Conservation (phyloP, 2,113 vertebrate species). For the Rissa tridactyla region DNA sequence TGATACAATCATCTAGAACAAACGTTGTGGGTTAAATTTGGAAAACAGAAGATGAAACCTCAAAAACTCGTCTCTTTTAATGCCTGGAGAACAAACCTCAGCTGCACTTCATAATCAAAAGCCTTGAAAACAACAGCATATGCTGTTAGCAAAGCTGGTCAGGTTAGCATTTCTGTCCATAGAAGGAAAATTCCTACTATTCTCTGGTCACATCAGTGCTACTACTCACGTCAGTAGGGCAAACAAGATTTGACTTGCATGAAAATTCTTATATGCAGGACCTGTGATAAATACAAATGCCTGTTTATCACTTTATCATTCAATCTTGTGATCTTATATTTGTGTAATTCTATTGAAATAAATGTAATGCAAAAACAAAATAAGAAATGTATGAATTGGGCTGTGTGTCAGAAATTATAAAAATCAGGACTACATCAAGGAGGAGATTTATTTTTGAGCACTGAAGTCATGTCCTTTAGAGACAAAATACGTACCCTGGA, state of each 20-base stretch:
- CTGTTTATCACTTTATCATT: not conserved
- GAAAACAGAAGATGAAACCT: not conserved
- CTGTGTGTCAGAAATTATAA: not conserved
- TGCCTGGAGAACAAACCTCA: not conserved
- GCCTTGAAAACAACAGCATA: not conserved
- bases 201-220: not conserved
- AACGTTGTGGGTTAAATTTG: not conserved
- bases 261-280: not conserved
- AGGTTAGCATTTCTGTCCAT: not conserved
- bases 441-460: not conserved
- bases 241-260: not conserved
- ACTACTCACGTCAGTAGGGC: not conserved
- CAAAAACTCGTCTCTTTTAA: not conserved
- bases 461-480: not conserved
- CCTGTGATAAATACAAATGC: not conserved
- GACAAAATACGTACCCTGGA: not conserved
- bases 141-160: not conserved
- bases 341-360: not conserved
- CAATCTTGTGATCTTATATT: not conserved
- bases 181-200: not conserved
- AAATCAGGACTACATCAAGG: not conserved
- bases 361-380: not conserved
- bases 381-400: not conserved
- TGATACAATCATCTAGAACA: conserved; percentile 13
- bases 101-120: not conserved